Conservation (phyloP, 1,140 invertebrate species). For the Psix sp. region DNA sequence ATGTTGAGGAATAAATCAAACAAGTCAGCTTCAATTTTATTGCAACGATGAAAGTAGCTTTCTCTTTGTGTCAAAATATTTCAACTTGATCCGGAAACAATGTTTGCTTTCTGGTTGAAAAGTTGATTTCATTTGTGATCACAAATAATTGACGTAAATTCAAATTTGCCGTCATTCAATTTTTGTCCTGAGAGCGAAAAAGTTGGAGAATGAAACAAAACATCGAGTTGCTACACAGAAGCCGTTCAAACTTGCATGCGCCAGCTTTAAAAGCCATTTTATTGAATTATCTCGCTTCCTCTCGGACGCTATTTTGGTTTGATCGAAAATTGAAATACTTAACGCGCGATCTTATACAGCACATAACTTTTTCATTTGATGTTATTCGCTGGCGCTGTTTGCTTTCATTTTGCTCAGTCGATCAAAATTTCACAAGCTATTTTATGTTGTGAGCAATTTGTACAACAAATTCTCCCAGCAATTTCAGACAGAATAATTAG, state of each 20-base stretch:
- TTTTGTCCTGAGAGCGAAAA: constrained; percentile 7
- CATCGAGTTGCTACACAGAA: constrained; percentile 17
- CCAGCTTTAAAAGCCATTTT: constrained; percentile 24
- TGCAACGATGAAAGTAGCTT: too few species aligned
- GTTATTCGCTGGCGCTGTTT: background rate
- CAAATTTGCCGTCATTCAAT: constrained; percentile 20
- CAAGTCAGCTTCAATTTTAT: too few species aligned
- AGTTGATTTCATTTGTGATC: too few species aligned
- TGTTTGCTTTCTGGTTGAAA: background rate
- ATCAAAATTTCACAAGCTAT: too few species aligned
- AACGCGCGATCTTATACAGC: too few species aligned
- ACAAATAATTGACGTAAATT: constrained; percentile 23
- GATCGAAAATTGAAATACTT: constrained; percentile 33
- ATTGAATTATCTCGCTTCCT: constrained; percentile 20
- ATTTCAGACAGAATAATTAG: too few species aligned
- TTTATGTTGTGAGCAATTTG: too few species aligned
- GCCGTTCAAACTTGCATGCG: constrained; percentile 14
- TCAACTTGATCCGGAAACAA: background rate
- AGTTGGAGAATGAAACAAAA: constrained; percentile 13
- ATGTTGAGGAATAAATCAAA: too few species aligned
- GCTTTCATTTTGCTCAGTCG: too few species aligned
- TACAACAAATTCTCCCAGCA: too few species aligned
- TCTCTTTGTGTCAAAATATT: background rate
- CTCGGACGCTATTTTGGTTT: constrained; percentile 4
- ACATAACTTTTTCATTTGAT: background rate